Conservation (phyloP, 2,888 invertebrate species). For the Xylota sylvarum region DNA sequence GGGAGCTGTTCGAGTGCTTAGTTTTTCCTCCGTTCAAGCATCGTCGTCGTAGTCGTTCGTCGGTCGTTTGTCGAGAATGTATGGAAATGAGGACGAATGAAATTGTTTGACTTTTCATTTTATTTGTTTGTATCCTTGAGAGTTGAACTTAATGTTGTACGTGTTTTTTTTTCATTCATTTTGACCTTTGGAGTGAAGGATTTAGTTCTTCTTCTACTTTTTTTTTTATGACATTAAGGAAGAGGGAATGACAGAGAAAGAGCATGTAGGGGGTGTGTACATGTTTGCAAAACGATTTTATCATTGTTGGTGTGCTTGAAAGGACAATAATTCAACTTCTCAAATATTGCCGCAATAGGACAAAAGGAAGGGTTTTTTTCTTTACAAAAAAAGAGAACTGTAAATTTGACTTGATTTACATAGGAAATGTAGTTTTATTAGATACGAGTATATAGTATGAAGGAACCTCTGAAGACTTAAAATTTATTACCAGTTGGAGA, state of each 20-base stretch:
- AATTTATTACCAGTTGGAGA: conserved; percentile 38
- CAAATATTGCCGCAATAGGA: conserved; percentile 54
- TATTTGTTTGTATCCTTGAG: conserved; percentile 62
- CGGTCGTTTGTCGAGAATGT: conserved; percentile 43
- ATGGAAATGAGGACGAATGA: conserved; percentile 67
- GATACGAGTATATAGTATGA: background rate
- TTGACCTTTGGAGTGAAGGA: conserved; percentile 51
- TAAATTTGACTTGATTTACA: conserved; percentile 46
- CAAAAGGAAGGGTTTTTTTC: conserved; percentile 14
- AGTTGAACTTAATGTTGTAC: conserved; percentile 60
- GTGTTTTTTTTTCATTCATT: conserved; percentile 6
- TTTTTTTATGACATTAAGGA: background rate
- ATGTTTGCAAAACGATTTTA: conserved; percentile 36
- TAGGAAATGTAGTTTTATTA: conserved; percentile 20
- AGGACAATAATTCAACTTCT: conserved; percentile 49
- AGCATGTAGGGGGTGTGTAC: background rate
- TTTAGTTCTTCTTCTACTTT: conserved; percentile 36
- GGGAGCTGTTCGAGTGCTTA: conserved; percentile 4
- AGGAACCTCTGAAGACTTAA: conserved; percentile 24
- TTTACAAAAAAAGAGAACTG: background rate
- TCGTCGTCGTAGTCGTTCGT: conserved; percentile 31
- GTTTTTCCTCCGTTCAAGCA: conserved; percentile 30
- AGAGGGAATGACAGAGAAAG: background rate
- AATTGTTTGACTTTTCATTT: conserved; percentile 72
- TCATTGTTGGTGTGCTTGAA: conserved; percentile 1